These are phyloP conservation scores for cat (Felis catus) DNA, from an alignment of 2,113 vertebrate species.

Conservation along the genomic window F.catus_Fca126_mat1.0 CM031417.1:61506501-61507000, in stretches of 20 bases:
- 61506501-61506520: not conserved
- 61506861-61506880: not conserved
- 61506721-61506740: not conserved
- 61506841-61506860: not conserved
- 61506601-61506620: not conserved
- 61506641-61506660: not conserved
- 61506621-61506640: not conserved
- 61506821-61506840: not conserved
- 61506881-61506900: not conserved
- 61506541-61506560: not conserved
- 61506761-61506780: not conserved
- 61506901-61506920: not conserved
- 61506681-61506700: not conserved
- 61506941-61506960: not conserved
- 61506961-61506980: too few relatives aligned
- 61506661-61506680: not conserved
- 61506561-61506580: not conserved
- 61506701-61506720: not conserved
- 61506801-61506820: not conserved
- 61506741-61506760: not conserved
- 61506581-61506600: not conserved
- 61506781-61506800: not conserved
- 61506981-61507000: too few relatives aligned
- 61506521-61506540: constrained; percentile 5
- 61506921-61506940: not conserved